Percentiles rank a stretch among this genome's conserved stretches.
These are phyloP conservation scores for Furcifer pardalis DNA, from an alignment of 2,797 vertebrate genomes.

Conservation along the genomic window DNA sequence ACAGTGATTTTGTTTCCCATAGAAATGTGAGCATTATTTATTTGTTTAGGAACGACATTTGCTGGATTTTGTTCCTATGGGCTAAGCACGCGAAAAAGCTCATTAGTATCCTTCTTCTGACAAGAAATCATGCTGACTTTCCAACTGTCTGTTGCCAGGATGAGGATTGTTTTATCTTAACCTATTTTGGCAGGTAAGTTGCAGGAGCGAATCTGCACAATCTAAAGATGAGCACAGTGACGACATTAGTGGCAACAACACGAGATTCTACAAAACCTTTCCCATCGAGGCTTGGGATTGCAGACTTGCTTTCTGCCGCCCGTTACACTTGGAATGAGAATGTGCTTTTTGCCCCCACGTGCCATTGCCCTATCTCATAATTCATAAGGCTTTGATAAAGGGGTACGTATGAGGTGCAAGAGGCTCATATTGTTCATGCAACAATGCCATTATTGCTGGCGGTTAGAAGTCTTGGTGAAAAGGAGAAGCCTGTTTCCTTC, in stretches of 20 bases:
- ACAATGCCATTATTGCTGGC: conserved; percentile 28
- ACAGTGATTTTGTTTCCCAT: background rate
- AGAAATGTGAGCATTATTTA: background rate
- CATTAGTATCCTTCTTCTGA: background rate
- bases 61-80: background rate
- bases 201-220: background rate
- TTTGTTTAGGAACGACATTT: background rate
- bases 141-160: background rate
- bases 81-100: background rate
- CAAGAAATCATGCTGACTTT: background rate
- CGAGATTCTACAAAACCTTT: background rate
- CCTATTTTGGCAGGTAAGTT: background rate
- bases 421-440: background rate
- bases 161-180: background rate
- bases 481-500: conserved; percentile 4
- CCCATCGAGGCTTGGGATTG: background rate
- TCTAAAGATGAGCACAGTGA: accelerated
- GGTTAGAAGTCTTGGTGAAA: background rate
- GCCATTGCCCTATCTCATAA: accelerated
- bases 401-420: background rate
- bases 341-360: background rate
- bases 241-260: background rate
- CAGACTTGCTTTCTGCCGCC: background rate
- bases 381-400: background rate
- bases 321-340: background rate